Evolutionary conservation across 2,797 vertebrate genomes (phyloP), one percentile per base, ranked within the genome.

Genomic region (Hippoglossus hippoglossus): DNA sequence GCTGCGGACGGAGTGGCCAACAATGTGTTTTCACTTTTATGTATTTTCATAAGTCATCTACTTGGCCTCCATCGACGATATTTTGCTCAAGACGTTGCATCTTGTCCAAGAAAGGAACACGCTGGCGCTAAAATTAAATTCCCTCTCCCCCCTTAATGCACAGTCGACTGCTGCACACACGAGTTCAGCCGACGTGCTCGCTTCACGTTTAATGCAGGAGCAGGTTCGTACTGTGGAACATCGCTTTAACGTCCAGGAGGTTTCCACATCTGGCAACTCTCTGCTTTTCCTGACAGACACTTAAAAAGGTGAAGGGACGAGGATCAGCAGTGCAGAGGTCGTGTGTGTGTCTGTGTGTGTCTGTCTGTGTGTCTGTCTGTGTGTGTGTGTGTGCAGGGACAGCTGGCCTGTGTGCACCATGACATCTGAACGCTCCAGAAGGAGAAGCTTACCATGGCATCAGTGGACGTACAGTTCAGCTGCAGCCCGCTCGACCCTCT

Each of bases 1-100:
- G 83, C 75, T 65, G 83, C 71, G 3, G 70, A 36, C 53, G 77
- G 41, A 75, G 50, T 81, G 85, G 89, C 92, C 91, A 92, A 90
- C 82, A 90, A 92, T 91, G 85, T 90, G 89, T 89, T 92, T 92
- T 91, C 89, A 92, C 89, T 93, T 94, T 85, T 87, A 91, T 85
- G 81, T 87, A 84, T 92, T 92, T 92, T 94, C 86, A 89, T 89
- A 92, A 90, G 81, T 90, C 77, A 88, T 89, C 85, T 72, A 86
- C 75, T 69, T 83, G 77, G 83, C 77, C 79, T 74, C 79, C 84
- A 89, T 83, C 87, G 80, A 73, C 49, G 60, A 86, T 90, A 78
- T 91, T 92, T 77, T 89, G 89, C 74, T 86, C 63, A 76, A 87
- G 84, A 77, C 87, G 75, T 49, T 72, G 88, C 82, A 74, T 75